phyloP scores from a whole-genome alignment of 2,113 vertebrate genomes.

The Dissostichus mawsoni region DNA sequence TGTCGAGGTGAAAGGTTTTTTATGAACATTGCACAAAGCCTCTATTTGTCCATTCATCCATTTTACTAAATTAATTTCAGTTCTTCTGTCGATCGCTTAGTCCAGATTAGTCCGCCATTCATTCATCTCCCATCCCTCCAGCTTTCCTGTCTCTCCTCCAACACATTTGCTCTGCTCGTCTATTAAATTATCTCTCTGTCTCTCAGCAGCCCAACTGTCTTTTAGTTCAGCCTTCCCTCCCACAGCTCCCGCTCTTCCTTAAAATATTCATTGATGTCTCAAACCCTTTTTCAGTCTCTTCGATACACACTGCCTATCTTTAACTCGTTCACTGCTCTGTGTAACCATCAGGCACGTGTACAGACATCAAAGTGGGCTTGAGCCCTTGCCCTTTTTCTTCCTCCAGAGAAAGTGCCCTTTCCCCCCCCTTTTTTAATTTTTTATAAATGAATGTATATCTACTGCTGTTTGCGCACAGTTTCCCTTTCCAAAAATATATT shows the following conservation, averaged over 20 bases:
- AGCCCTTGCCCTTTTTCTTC: too few species aligned
- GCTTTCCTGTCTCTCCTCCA: conserved; percentile 64
- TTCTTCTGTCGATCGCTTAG: conserved; percentile 54
- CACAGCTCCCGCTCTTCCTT: conserved; percentile 62
- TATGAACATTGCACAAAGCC: conserved; percentile 33
- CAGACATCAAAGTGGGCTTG: too few species aligned
- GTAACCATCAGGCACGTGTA: background rate
- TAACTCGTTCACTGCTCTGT: conserved; percentile 46
- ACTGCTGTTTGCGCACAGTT: too few species aligned
- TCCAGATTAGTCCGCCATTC: conserved; percentile 62
- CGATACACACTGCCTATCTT: conserved; percentile 54
- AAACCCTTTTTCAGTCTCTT: conserved; percentile 69
- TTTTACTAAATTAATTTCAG: conserved; percentile 65
- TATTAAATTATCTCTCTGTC: conserved; percentile 75
- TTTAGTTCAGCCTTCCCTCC: conserved; percentile 58
- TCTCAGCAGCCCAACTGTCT: conserved; percentile 66
- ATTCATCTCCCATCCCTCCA: conserved; percentile 69
- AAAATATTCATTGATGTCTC: conserved; percentile 80
- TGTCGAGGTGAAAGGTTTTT: conserved; percentile 20
- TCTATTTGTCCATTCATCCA: conserved; percentile 61
- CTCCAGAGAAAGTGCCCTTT: too few species aligned
- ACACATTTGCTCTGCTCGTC: conserved; percentile 67
- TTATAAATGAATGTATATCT: too few species aligned
- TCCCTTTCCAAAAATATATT: too few species aligned
- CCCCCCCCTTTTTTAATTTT: too few species aligned